A percentile compares a stretch with the other conserved stretches of the same genome.
Evolutionary conservation across 2,797 vertebrate species (phyloP).

Genomic region (Carcharodon carcharias): DNA sequence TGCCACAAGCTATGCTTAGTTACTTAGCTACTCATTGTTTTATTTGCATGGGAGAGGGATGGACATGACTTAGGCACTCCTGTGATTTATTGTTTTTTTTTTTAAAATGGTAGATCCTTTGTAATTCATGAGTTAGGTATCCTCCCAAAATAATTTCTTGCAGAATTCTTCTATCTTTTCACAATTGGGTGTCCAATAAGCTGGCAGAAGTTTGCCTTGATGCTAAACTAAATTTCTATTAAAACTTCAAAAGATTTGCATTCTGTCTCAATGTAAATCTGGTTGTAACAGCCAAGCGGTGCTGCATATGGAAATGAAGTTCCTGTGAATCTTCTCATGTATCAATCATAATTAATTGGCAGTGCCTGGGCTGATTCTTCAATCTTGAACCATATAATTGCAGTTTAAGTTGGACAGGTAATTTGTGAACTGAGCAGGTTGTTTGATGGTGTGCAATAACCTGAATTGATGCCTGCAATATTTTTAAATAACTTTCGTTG

Average conservation of each 20-base stretch:
- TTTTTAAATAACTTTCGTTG: neutral
- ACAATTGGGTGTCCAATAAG: neutral
- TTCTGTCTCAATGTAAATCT: neutral
- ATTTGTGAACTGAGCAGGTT: neutral
- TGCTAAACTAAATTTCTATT: neutral
- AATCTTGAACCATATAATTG: neutral
- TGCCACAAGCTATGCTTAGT: neutral
- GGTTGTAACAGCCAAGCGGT: too few relatives aligned
- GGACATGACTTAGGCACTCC: neutral
- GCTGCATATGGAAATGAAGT: neutral
- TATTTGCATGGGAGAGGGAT: neutral
- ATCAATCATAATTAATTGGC: neutral
- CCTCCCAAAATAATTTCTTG: neutral
- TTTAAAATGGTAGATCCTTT: neutral
- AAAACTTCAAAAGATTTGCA: neutral
- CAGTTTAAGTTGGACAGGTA: neutral
- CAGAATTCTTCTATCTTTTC: neutral
- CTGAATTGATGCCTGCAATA: neutral
- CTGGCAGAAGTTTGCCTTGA: neutral
- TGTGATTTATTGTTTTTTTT: neutral
- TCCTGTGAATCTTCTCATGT: neutral
- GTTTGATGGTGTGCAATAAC: neutral
- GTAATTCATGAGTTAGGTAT: neutral
- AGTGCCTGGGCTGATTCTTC: neutral
- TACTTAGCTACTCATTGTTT: neutral